These are phyloP conservation scores for Eurois occulta DNA, from an alignment of 2,888 invertebrate genomes.

Conservation along the genomic window DNA sequence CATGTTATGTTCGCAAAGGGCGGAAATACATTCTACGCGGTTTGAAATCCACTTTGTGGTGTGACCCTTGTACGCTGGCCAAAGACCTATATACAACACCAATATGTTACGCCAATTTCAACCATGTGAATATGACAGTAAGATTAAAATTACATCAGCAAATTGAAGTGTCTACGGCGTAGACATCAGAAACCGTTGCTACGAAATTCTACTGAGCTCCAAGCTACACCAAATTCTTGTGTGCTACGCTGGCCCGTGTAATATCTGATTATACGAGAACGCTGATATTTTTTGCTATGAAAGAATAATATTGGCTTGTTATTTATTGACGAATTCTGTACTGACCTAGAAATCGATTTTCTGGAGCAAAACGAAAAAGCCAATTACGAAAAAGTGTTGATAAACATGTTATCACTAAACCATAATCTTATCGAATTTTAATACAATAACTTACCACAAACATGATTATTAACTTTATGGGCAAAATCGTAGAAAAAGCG, in stretches of 20 bases:
- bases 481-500: background rate
- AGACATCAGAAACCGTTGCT: slow-evolving; percentile 63
- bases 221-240: slow-evolving; percentile 61
- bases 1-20: slow-evolving; percentile 61
- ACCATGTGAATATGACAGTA: slow-evolving; percentile 38
- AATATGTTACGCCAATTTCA: slow-evolving; percentile 45
- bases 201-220: slow-evolving; percentile 69
- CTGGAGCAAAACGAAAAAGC: background rate
- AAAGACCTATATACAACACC: slow-evolving; percentile 64
- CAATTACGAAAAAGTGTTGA: background rate
- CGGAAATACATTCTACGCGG: slow-evolving; percentile 81
- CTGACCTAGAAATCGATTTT: background rate
- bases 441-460: background rate
- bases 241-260: slow-evolving; percentile 34
- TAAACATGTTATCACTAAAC: background rate
- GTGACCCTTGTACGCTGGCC: slow-evolving; percentile 70
- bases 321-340: background rate
- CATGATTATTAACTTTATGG: background rate
- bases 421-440: background rate
- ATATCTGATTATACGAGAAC: slow-evolving; percentile 18
- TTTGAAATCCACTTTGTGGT: slow-evolving; percentile 82
- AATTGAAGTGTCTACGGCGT: slow-evolving; percentile 57
- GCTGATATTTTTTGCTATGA: background rate
- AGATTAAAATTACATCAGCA: slow-evolving; percentile 41
- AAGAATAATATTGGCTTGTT: slow-evolving; percentile 8